Percentiles rank a stretch among this genome's conserved stretches.
These are phyloP conservation scores for Amyelois transitella DNA, from an alignment of 1,140 invertebrate species.

Conservation along the genomic window DNA sequence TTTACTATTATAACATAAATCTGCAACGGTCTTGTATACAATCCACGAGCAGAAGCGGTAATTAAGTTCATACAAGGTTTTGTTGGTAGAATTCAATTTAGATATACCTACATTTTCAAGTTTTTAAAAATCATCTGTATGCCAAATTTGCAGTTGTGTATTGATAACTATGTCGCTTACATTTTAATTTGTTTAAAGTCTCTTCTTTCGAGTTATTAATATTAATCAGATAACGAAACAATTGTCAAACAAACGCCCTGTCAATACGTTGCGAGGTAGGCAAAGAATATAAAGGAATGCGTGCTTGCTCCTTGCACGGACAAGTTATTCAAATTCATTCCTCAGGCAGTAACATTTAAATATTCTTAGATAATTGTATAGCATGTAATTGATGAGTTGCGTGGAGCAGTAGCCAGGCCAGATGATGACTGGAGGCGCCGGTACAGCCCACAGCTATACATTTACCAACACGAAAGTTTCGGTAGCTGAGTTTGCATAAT, in stretches of 20 bases:
- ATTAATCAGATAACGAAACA: neutral
- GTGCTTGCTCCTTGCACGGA: neutral
- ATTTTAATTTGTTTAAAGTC: too few species aligned
- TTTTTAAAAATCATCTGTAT: too few species aligned
- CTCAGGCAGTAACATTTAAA: neutral
- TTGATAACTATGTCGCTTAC: too few species aligned
- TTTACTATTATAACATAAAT: too few species aligned
- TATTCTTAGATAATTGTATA: neutral
- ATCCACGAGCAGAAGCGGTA: too few species aligned
- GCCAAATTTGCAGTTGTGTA: too few species aligned
- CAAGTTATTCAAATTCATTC: neutral
- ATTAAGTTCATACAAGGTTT: too few species aligned
- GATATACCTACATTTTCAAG: too few species aligned
- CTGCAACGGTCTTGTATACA: too few species aligned
- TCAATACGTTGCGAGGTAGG: neutral
- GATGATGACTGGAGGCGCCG: slow-evolving; percentile 22
- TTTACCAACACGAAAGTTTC: slow-evolving; percentile 21
- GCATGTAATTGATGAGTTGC: slow-evolving; percentile 12
- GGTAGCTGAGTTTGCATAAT: slow-evolving; percentile 5
- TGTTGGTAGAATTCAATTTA: too few species aligned
- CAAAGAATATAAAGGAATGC: neutral
- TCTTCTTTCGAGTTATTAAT: neutral
- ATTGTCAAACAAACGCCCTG: neutral
- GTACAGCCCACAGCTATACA: slow-evolving; percentile 8
- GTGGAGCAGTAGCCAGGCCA: slow-evolving; percentile 47